These are phyloP conservation scores for Lucinisca nassula DNA, from an alignment of 2,888 invertebrate species.

Conservation along the genomic window DNA sequence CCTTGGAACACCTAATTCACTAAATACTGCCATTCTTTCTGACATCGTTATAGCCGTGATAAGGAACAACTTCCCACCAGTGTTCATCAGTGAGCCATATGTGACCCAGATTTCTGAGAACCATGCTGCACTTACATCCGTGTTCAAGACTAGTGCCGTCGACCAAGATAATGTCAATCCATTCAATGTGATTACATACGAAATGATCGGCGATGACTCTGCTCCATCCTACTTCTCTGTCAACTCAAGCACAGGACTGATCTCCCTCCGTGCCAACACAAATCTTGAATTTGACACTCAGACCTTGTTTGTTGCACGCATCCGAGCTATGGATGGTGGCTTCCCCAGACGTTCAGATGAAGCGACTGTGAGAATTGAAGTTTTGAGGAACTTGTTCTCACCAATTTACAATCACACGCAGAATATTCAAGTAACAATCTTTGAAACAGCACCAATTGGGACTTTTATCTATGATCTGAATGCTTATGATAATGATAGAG, in stretches of 20 bases:
- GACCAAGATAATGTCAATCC: constrained; percentile 74
- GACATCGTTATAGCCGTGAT: constrained; percentile 73
- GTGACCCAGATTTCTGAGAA: constrained; percentile 69
- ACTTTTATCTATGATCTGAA: constrained; percentile 74
- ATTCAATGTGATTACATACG: constrained; percentile 74
- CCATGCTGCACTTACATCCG: constrained; percentile 49
- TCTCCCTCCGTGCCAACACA: constrained; percentile 66
- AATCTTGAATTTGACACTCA: constrained; percentile 73
- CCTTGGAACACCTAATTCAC: constrained; percentile 70
- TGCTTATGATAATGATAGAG: constrained; percentile 76
- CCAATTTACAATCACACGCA: constrained; percentile 90
- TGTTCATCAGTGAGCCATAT: constrained; percentile 75
- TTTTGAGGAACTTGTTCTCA: constrained; percentile 74
- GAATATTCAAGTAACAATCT: constrained; percentile 87
- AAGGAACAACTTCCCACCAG: constrained; percentile 79
- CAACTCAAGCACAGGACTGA: constrained; percentile 69
- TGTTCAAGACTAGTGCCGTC: constrained; percentile 70
- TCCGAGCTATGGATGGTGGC: constrained; percentile 83
- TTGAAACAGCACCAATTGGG: constrained; percentile 78
- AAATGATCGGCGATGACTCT: constrained; percentile 81
- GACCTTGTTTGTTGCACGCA: constrained; percentile 72
- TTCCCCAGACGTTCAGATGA: constrained; percentile 78
- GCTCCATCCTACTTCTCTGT: constrained; percentile 79
- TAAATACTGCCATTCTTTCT: constrained; percentile 49
- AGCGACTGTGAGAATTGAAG: constrained; percentile 73